Evolutionary conservation across 2,888 invertebrate genomes (phyloP).

Genomic region (Carcina quercana): DNA sequence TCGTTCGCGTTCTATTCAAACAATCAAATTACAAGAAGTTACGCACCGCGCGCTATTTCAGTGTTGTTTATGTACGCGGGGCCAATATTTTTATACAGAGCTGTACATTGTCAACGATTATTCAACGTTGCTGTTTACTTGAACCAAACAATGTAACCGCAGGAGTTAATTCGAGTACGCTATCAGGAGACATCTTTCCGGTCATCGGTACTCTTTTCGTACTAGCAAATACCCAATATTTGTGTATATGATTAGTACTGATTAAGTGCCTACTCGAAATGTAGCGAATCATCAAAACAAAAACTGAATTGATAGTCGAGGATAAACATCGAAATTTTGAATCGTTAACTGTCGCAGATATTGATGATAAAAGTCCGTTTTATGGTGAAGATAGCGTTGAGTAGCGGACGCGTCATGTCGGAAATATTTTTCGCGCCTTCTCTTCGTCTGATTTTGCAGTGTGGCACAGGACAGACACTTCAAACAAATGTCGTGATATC

Average conservation of each 20-base stretch:
- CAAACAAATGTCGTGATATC: too few species aligned
- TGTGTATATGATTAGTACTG: constrained; percentile 39
- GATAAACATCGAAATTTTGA: constrained; percentile 33
- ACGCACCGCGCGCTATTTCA: too few species aligned
- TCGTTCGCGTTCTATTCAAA: too few species aligned
- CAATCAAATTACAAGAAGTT: too few species aligned
- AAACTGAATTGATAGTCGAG: constrained; percentile 28
- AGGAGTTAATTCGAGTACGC: constrained; percentile 17
- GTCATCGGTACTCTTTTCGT: constrained; percentile 7
- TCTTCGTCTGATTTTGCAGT: too few species aligned
- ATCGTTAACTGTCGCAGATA: constrained; percentile 33
- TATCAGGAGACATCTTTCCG: constrained; percentile 15
- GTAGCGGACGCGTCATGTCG: constrained; percentile 24
- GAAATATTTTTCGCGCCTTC: constrained; percentile 34
- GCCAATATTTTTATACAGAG: too few species aligned
- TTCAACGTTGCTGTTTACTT: too few species aligned
- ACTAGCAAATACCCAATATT: constrained; percentile 38
- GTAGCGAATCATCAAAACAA: constrained; percentile 53
- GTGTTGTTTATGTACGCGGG: too few species aligned
- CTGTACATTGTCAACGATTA: too few species aligned
- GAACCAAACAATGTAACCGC: constrained; percentile 2
- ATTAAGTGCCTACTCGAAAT: constrained; percentile 37
- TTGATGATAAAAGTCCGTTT: constrained; percentile 19
- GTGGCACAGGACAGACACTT: too few species aligned
- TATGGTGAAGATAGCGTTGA: constrained; percentile 4